Conservation (phyloP, 2,888 invertebrate genomes). For the Perdita meconis region DNA sequence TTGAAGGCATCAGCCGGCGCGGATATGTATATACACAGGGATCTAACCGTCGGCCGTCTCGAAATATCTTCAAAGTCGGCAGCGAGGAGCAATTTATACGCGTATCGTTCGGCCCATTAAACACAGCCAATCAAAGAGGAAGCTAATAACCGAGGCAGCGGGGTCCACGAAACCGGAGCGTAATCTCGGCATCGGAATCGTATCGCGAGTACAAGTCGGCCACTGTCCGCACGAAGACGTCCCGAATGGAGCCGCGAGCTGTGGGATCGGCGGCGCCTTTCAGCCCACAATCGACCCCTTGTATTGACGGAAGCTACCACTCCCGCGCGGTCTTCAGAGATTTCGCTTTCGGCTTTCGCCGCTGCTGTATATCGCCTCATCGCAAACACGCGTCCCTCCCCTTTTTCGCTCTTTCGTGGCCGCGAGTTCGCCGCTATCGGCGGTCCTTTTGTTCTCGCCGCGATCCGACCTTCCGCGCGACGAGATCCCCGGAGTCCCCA, state of each 20-base stretch:
- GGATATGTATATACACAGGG: not conserved
- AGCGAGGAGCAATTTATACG: slow-evolving; percentile 82
- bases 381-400: slow-evolving; percentile 72
- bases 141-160: slow-evolving; percentile 80
- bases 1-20: not conserved
- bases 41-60: slow-evolving; percentile 53
- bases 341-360: slow-evolving; percentile 80
- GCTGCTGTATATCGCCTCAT: slow-evolving; percentile 80
- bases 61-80: slow-evolving; percentile 81
- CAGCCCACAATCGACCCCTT: slow-evolving; percentile 82
- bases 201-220: slow-evolving; percentile 79
- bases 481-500: not conserved
- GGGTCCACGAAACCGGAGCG: slow-evolving; percentile 72
- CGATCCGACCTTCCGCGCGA: not conserved
- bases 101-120: slow-evolving; percentile 83
- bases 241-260: slow-evolving; percentile 39
- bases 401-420: slow-evolving; percentile 7
- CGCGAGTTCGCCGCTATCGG: slow-evolving; percentile 60
- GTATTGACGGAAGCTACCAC: slow-evolving; percentile 78
- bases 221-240: slow-evolving; percentile 75
- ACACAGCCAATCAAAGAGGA: slow-evolving; percentile 82
- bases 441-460: slow-evolving; percentile 56
- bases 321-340: slow-evolving; percentile 53
- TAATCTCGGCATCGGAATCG: slow-evolving; percentile 82
- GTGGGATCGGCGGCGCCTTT: slow-evolving; percentile 76